Evolutionary conservation across 2,888 invertebrate genomes (phyloP).

Genomic region (Galeruca laticollis): DNA sequence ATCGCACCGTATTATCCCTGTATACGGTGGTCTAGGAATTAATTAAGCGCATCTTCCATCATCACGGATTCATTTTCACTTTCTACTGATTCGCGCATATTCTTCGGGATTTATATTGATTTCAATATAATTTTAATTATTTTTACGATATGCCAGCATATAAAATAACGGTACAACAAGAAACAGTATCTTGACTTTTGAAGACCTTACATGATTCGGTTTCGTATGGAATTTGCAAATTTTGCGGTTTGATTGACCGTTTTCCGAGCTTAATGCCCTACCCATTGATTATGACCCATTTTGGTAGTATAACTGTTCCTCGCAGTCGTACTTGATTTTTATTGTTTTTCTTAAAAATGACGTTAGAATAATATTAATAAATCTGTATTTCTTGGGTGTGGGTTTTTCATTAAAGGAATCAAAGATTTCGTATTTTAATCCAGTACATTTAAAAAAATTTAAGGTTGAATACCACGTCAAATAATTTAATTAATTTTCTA

Average conservation of each 20-base stretch:
- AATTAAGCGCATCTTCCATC: conserved; percentile 21
- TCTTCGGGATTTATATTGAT: conserved; percentile 4
- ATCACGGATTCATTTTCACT: conserved; percentile 21
- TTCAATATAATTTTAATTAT: conserved; percentile 22
- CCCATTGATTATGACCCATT: neutral
- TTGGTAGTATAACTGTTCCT: neutral
- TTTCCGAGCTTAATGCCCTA: neutral
- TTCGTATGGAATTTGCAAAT: conserved; percentile 1
- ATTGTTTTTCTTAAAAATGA: too few relatives aligned
- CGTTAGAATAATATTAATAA: too few relatives aligned
- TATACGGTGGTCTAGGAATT: conserved; percentile 13
- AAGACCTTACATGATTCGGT: conserved; percentile 19
- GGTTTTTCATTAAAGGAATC: too few relatives aligned
- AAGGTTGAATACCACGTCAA: too few relatives aligned
- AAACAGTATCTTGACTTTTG: conserved; percentile 27
- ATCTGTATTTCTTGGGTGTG: too few relatives aligned
- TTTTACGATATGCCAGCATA: conserved; percentile 4
- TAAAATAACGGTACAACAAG: conserved; percentile 18
- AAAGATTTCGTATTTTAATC: too few relatives aligned
- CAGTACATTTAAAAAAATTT: too few relatives aligned
- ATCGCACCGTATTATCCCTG: too few relatives aligned
- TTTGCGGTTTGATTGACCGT: neutral
- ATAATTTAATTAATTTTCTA: too few relatives aligned
- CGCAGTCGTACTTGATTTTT: too few relatives aligned
- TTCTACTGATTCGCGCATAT: conserved; percentile 2